These are phyloP conservation scores for Phymastichus coffea DNA, from an alignment of 1,140 invertebrate species.

Conservation along the genomic window DNA sequence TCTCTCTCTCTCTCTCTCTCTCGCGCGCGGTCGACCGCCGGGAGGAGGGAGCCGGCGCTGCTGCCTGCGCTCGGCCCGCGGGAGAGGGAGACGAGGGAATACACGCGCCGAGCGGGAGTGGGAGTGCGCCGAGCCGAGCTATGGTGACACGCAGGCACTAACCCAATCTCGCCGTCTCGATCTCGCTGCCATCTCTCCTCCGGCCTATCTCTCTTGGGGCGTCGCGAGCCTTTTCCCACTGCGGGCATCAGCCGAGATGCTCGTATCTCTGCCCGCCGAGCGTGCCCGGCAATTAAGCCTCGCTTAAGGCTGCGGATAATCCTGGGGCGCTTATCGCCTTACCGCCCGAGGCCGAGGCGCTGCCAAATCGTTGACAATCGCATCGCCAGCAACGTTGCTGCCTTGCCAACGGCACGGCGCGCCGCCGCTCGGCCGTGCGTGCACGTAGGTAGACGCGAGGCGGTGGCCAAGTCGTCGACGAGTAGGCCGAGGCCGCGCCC, in stretches of 20 bases:
- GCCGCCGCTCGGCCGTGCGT: constrained; percentile 11
- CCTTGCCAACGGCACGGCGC: not conserved
- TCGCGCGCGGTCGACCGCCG: too few species aligned
- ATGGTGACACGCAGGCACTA: constrained; percentile 18
- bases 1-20: not conserved
- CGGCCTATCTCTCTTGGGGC: not conserved
- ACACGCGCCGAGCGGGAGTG: not conserved
- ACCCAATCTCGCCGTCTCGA: not conserved
- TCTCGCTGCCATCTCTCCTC: constrained; percentile 17
- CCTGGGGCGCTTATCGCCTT: too few species aligned
- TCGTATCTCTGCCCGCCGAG: constrained; percentile 4
- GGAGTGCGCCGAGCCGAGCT: constrained; percentile 3
- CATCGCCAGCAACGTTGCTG: too few species aligned
- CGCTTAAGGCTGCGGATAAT: too few species aligned
- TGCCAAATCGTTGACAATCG: too few species aligned
- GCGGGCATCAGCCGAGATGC: not conserved
- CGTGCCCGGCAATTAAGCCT: too few species aligned
- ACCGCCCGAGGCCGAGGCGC: too few species aligned
- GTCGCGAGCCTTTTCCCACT: not conserved
- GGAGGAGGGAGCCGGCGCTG: too few species aligned
- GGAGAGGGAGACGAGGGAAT: not conserved
- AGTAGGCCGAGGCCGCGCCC: constrained; percentile 55
- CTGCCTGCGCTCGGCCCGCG: too few species aligned
- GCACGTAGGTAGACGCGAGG: too few species aligned
- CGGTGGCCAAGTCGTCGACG: too few species aligned